Evolutionary conservation across 2,888 invertebrate genomes (phyloP), one percentile per base, ranked within the genome.

Genomic region (Pemphredon lugubris): DNA sequence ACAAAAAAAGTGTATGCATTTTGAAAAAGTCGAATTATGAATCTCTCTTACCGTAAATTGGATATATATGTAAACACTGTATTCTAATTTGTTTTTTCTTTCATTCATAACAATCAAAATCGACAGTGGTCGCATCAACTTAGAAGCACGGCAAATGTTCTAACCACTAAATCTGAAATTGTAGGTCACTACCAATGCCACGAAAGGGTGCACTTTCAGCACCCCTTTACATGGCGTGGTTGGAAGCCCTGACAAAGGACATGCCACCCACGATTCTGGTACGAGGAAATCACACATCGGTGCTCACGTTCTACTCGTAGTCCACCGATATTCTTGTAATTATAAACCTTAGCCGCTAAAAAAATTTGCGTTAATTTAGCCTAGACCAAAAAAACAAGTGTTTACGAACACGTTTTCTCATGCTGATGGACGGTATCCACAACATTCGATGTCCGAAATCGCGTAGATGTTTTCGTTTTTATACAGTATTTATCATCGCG

Each of bases 221-320:
- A 1, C 95, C 96, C 0, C 91, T 98, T 51, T 98, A 98, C 91
- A 96, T 98, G 96, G 95, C 97, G 9, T 99, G 98, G 98, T 90
- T 99, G 83, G 98, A 98, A 91, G 93, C 95, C 84, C 91, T 99
- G 82, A 97, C 97, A 26, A 93, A 93, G 75, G 96, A 95, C 88
- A 93, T 98, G 91, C 98, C 97, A 34, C 98, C 98, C 0, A 95
- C 96, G 87, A 92, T 98, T 54, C 92, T 97, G 83, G 94, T 96
- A 47, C 92, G 96, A 79, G 96, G 96, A 54, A 97, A 97, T 90
- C 96, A 97, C 87, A 94, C 95, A 57, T 96, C 96, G 53, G 96
- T 96, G 73, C 93, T 97, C 83, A 96, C 96, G 7, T 96, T 96
- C 90, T 96, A 97, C 90, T 96, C 96, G 51, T 96, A 95, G 86